phyloP scores from a whole-genome alignment of 2,888 invertebrate genomes.

The Punctoribates punctum region DNA sequence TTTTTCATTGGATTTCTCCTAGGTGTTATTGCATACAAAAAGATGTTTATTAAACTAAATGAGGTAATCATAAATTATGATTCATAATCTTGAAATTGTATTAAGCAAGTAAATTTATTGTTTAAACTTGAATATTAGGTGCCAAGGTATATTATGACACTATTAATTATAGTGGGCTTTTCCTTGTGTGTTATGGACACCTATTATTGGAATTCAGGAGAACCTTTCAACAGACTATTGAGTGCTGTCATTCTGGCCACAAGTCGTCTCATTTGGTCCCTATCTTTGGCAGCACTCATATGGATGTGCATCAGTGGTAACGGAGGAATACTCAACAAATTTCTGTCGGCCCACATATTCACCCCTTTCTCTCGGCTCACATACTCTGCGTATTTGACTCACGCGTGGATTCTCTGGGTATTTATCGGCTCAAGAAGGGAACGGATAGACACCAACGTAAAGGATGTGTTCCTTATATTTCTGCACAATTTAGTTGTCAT shows the following conservation, averaged over 20 bases:
- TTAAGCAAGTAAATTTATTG: not conserved
- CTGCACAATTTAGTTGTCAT: too few relatives aligned
- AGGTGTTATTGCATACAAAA: slow-evolving; percentile 1
- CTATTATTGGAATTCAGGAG: not conserved
- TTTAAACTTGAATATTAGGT: too few relatives aligned
- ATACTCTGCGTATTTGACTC: slow-evolving; percentile 43
- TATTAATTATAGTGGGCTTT: not conserved
- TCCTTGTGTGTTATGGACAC: not conserved
- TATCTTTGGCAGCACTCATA: not conserved
- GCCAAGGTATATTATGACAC: too few relatives aligned
- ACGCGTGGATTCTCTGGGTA: slow-evolving; percentile 42
- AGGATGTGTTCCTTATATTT: too few relatives aligned
- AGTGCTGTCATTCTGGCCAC: not conserved
- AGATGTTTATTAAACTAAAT: not conserved
- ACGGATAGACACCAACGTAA: not conserved
- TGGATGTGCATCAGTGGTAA: slow-evolving; percentile 37
- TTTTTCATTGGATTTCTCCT: slow-evolving; percentile 35
- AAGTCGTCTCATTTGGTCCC: not conserved
- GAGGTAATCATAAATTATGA: not conserved
- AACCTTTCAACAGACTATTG: not conserved
- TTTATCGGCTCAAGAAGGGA: slow-evolving; percentile 37
- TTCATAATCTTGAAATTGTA: too few relatives aligned
- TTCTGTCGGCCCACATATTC: slow-evolving; percentile 42
- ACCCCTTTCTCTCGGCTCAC: slow-evolving; percentile 43
- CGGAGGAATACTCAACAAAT: slow-evolving; percentile 41